Evolutionary conservation across 2,797 vertebrate species (phyloP).

Genomic region (Manis javanica): DNA sequence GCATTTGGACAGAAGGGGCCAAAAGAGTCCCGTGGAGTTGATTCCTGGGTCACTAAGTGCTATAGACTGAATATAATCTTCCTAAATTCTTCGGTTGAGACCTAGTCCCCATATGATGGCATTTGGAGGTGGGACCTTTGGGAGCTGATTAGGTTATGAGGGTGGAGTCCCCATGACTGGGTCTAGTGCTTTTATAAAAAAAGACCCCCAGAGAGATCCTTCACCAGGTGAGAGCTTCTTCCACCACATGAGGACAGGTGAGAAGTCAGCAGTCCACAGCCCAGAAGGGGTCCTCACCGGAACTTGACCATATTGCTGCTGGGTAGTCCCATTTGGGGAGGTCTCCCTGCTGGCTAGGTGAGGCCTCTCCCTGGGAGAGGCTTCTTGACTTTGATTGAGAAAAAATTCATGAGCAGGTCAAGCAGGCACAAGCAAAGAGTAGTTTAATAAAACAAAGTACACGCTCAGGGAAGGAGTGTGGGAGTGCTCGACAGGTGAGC

Average conservation of each 20-base stretch:
- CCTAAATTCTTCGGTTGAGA: neutral
- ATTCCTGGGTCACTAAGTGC: neutral
- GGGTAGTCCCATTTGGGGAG: too few relatives aligned
- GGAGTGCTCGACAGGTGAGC: too few relatives aligned
- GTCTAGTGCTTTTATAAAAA: neutral
- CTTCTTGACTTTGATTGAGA: too few relatives aligned
- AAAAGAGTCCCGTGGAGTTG: neutral
- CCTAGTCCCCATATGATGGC: neutral
- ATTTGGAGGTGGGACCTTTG: neutral
- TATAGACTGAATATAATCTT: neutral
- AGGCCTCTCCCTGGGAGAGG: too few relatives aligned
- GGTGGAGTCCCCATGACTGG: neutral
- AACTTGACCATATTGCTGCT: neutral
- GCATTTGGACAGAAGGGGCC: neutral
- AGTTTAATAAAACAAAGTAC: too few relatives aligned
- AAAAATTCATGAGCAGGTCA: too few relatives aligned
- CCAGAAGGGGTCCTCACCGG: neutral
- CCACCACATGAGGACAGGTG: neutral
- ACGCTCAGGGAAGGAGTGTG: too few relatives aligned
- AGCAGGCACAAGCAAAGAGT: too few relatives aligned
- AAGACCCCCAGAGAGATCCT: neutral
- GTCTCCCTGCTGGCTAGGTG: too few relatives aligned
- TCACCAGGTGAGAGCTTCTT: neutral
- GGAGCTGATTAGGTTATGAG: neutral
- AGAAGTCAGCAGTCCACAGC: neutral